Base-by-base conservation (phyloP, 2,888 invertebrate species). In the Fragum fragum region DNA sequence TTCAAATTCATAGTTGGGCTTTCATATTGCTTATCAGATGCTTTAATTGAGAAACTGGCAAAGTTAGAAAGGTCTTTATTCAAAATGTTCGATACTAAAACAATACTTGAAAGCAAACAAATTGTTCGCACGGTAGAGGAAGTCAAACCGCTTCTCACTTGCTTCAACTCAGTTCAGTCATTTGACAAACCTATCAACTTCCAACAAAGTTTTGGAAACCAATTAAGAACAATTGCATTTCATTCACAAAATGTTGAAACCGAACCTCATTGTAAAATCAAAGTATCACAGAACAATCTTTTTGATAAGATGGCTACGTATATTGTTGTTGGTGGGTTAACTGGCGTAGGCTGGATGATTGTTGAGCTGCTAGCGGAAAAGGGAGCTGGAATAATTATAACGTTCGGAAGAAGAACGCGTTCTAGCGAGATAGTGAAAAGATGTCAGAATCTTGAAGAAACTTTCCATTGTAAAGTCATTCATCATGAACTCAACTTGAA, bases 291-390 rank as follows among this genome's bases (percentile, higher is more conserved):
- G 5, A 21, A 39, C 14, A 52, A 28, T 6, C 47, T 70, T 18
- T 70, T 70, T 53, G 28, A 52, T 26, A 53, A 70, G 21, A 23
- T 42, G 42, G 52, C 36, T n/a, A 55, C 70, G n/a, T 91, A 91
- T 61, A 71, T 90, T 9, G 83, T 91, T 3, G 83, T 88, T 7
- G 91, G 91, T 18, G 89, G 91, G 6, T 74, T 87, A 18, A 89
- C 89, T 14, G 91, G 91, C 3, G 82, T 91, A 16, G 90, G 90
- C 6, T 89, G 89, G 88, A 83, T 85, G 32, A 66, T 83, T 21
- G 79, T 87, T 7, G 70, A 76, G n/a, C 77, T 83, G 16, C 42
- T 90, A 23, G 87, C 86, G 6, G 79, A 87, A 72, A 76, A 79
- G 28, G 89, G 89, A 7, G 90, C 90, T 28, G 89, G 89, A 11